Evolutionary conservation across 53 echinoderm and acorn worm species (phyloP).

Genomic region (Zoroaster sp.): DNA sequence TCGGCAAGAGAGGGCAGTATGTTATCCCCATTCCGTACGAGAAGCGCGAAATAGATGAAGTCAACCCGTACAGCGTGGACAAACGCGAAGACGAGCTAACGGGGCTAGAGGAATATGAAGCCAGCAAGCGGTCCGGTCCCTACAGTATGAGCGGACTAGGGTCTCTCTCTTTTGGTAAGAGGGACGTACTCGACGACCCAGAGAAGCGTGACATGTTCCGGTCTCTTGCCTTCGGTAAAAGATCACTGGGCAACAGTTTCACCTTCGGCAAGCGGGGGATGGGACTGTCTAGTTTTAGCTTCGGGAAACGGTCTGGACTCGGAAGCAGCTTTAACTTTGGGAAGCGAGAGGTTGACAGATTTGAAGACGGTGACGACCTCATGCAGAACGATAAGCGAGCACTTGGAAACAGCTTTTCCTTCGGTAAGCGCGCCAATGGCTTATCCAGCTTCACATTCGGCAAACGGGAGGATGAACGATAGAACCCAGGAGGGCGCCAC

Average conservation of each 20-base stretch:
- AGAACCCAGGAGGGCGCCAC: conserved; percentile 4
- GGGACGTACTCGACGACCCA: conserved; percentile 4
- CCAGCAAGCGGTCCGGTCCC: conserved; percentile 9
- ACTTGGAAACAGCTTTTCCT: conserved; percentile 16
- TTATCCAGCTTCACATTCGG: conserved; percentile 47
- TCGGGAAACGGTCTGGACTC: conserved; percentile 7
- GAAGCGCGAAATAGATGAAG: conserved; percentile 51
- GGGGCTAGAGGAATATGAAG: conserved; percentile 46
- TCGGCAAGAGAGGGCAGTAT: conserved; percentile 47
- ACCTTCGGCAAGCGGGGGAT: conserved; percentile 60
- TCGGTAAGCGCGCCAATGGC: conserved; percentile 28
- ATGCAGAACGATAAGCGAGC: conserved; percentile 14
- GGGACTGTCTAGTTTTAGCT: conserved; percentile 13
- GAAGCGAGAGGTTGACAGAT: neutral
- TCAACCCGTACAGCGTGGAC: conserved; percentile 41
- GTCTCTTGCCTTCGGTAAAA: conserved; percentile 45
- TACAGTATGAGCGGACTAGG: conserved; percentile 60
- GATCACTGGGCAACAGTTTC: conserved; percentile 15
- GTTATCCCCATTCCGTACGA: conserved; percentile 21
- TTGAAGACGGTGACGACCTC: neutral
- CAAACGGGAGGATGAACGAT: conserved; percentile 48
- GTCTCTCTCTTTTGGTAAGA: conserved; percentile 66
- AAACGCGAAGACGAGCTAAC: conserved; percentile 47
- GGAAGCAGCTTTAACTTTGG: neutral
- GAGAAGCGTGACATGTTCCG: conserved; percentile 8